Conservation (phyloP, 2,888 invertebrate species). For the Ctenicera cuprea region DNA sequence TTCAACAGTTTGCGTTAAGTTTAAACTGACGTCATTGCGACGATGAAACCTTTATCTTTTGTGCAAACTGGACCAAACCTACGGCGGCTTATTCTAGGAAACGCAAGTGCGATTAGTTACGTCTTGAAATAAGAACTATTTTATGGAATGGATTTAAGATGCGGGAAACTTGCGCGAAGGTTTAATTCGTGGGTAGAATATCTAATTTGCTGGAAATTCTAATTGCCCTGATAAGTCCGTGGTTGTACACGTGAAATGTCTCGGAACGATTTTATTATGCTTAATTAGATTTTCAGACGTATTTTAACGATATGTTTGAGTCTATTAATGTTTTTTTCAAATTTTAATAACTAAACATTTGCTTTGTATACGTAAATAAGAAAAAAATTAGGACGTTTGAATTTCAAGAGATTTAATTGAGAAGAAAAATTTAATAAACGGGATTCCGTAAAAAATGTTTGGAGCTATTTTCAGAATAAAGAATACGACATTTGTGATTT, state of each 20-base stretch:
- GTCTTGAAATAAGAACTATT: neutral
- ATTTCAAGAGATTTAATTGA: too few species aligned
- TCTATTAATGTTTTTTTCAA: too few species aligned
- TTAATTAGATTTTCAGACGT: too few species aligned
- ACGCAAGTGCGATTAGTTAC: neutral
- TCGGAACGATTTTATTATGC: neutral
- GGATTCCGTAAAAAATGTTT: too few species aligned
- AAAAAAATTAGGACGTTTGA: too few species aligned
- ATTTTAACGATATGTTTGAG: too few species aligned
- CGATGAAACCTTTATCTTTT: slow-evolving; percentile 1
- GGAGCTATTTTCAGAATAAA: too few species aligned
- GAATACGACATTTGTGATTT: too few species aligned
- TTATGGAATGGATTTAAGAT: slow-evolving; percentile 1
- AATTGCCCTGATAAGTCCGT: neutral
- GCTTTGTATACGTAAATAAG: too few species aligned
- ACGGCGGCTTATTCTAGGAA: neutral
- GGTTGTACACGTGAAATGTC: neutral
- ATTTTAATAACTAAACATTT: too few species aligned
- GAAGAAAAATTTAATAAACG: too few species aligned
- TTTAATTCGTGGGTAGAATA: slow-evolving; percentile 12
- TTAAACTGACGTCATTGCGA: slow-evolving; percentile 1
- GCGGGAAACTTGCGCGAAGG: neutral
- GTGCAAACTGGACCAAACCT: slow-evolving; percentile 12
- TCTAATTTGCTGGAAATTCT: slow-evolving; percentile 4
- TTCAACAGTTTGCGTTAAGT: slow-evolving; percentile 19